Conservation (phyloP, 2,888 invertebrate species). For the Oscheius onirici region DNA sequence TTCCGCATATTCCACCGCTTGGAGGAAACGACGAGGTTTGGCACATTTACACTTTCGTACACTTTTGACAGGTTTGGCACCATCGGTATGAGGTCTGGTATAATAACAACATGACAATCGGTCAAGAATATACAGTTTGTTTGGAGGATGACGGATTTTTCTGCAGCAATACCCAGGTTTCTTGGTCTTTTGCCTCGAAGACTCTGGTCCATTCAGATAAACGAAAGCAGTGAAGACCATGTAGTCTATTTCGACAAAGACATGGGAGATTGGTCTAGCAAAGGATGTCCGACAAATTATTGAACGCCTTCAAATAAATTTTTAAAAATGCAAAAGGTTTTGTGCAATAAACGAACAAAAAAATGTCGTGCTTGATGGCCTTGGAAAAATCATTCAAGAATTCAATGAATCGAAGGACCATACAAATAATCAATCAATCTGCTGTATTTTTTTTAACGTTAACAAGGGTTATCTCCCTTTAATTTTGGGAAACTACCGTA, state of each 20-base stretch:
- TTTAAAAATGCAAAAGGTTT: too few species aligned
- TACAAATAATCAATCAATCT: too few species aligned
- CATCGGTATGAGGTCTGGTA: constrained; percentile 34
- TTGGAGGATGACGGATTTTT: constrained; percentile 31
- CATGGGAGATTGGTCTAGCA: constrained; percentile 25
- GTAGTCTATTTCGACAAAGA: constrained; percentile 25
- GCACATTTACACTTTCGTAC: too few species aligned
- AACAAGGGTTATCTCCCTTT: too few species aligned
- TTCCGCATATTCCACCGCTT: constrained; percentile 25
- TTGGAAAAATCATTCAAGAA: too few species aligned
- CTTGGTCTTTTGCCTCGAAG: neutral
- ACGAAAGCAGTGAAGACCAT: constrained; percentile 21
- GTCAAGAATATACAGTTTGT: constrained; percentile 19
- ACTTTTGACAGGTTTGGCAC: too few species aligned
- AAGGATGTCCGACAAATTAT: constrained; percentile 10
- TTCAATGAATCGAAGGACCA: too few species aligned
- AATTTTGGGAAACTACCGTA: too few species aligned
- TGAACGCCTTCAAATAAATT: too few species aligned
- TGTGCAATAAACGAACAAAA: too few species aligned
- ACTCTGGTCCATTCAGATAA: constrained; percentile 1
- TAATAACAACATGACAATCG: constrained; percentile 32
- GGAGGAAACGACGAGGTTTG: constrained; percentile 30
- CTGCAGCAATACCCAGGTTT: constrained; percentile 33
- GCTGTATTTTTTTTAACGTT: too few species aligned
- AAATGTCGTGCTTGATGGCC: too few species aligned